These are phyloP conservation scores for Lasioglossum baleicum DNA, from an alignment of 1,140 invertebrate species.

Conservation along the genomic window DNA sequence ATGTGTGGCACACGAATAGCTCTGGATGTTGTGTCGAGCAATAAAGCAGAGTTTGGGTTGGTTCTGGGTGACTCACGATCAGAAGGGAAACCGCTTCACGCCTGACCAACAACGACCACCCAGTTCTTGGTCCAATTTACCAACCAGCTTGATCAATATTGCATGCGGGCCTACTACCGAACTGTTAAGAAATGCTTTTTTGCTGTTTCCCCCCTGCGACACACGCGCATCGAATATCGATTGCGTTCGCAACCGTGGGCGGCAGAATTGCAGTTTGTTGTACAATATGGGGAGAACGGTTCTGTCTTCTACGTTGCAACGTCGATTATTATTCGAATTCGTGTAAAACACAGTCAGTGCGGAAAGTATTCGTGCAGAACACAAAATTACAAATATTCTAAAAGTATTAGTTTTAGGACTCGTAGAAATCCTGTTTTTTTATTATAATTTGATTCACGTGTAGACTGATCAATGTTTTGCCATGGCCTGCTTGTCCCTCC, in stretches of 20 bases:
- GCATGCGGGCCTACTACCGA: not conserved
- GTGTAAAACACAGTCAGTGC: no score
- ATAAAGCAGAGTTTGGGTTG: slow-evolving; percentile 17
- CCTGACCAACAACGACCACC: slow-evolving; percentile 36
- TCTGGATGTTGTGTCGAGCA: slow-evolving; percentile 2
- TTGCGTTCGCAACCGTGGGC: not conserved
- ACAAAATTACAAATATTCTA: no score
- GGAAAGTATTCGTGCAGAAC: no score
- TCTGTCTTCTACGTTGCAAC: not conserved
- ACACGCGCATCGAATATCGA: not conserved
- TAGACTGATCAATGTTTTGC: no score
- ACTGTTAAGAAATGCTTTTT: slow-evolving; percentile 3
- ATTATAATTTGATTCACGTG: no score
- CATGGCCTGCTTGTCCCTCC: no score
- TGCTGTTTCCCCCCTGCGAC: not conserved
- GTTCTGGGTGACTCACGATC: slow-evolving; percentile 35
- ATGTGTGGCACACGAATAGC: slow-evolving; percentile 17
- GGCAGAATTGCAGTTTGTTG: not conserved
- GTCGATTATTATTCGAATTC: no score
- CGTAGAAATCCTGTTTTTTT: no score
- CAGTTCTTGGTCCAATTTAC: slow-evolving; percentile 46
- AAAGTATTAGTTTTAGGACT: no score
- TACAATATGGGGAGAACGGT: not conserved
- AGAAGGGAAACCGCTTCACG: slow-evolving; percentile 35
- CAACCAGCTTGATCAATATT: slow-evolving; percentile 68